These are phyloP conservation scores for Catalaphyllia jardinei DNA, from an alignment of 64 coral and sea anemone genomes.

Conservation along the genomic window DNA sequence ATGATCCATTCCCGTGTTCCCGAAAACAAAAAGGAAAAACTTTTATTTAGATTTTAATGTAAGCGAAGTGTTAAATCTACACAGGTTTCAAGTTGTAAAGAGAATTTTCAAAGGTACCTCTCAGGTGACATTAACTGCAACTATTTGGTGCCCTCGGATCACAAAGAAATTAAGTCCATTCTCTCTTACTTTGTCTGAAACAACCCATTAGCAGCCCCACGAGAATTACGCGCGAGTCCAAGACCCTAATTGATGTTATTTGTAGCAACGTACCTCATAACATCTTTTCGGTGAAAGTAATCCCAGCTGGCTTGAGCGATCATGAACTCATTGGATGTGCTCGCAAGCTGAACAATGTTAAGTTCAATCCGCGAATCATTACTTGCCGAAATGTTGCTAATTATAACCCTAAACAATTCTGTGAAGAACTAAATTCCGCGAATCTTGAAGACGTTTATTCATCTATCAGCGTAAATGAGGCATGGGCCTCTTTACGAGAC, in stretches of 20 bases:
- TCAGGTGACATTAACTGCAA: no score
- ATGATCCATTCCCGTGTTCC: no score
- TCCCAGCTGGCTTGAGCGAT: constrained; percentile 64
- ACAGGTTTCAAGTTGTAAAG: no score
- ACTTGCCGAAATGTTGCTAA: constrained; percentile 59
- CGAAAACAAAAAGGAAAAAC: no score
- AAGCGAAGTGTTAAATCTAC: no score
- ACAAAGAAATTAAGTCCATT: no score
- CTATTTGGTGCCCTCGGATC: no score
- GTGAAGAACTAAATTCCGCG: no score
- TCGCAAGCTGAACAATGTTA: constrained; percentile 55
- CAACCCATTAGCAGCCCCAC: no score
- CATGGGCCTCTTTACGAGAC: constrained; percentile 46
- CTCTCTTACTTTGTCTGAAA: no score
- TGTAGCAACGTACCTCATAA: constrained; percentile 25
- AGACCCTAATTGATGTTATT: constrained; percentile 41
- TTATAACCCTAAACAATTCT: constrained; percentile 41
- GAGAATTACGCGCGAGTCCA: not conserved
- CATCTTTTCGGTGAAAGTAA: constrained; percentile 31
- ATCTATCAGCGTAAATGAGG: constrained; percentile 28
- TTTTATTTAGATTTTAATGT: no score
- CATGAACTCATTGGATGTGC: constrained; percentile 63
- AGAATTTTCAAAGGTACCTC: no score
- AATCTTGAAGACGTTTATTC: constrained; percentile 21
- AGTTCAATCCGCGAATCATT: constrained; percentile 11